Evolutionary conservation across 2,888 invertebrate species (phyloP).

Genomic region (Hermodice carunculata): DNA sequence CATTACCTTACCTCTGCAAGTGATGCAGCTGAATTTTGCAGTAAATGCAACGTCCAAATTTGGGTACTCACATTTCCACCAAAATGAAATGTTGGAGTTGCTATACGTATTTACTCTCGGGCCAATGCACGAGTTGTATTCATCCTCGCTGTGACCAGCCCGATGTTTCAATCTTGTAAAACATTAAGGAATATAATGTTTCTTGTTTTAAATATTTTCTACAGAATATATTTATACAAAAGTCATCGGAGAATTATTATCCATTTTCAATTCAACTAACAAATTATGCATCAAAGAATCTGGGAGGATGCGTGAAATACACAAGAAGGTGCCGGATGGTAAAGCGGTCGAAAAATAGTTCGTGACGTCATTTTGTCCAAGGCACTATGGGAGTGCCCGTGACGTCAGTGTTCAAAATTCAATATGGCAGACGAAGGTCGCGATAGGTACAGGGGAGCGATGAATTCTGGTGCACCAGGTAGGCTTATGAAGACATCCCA

Average conservation of each 20-base stretch:
- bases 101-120: slow-evolving; percentile 25
- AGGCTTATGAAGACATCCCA: not conserved
- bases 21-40: slow-evolving; percentile 1
- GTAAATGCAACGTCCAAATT: slow-evolving; percentile 15
- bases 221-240: too few relatives aligned
- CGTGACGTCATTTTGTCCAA: slow-evolving; percentile 19
- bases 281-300: too few relatives aligned
- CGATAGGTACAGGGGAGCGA: slow-evolving; percentile 7
- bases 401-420: slow-evolving; percentile 31
- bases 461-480: slow-evolving; percentile 28
- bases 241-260: too few relatives aligned
- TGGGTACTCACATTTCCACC: slow-evolving; percentile 7
- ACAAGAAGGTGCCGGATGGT: too few relatives aligned
- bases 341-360: too few relatives aligned
- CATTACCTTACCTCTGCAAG: slow-evolving; percentile 11
- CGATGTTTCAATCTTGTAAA: too few relatives aligned
- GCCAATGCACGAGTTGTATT: too few relatives aligned
- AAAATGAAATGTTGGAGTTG: slow-evolving; percentile 19
- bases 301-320: too few relatives aligned
- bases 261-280: too few relatives aligned
- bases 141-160: too few relatives aligned
- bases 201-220: too few relatives aligned
- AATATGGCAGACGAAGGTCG: slow-evolving; percentile 27
- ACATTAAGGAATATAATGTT: too few relatives aligned
- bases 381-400: slow-evolving; percentile 24